phyloP scores from a whole-genome alignment of 2,113 vertebrate genomes.

The Ciconia maguari region DNA sequence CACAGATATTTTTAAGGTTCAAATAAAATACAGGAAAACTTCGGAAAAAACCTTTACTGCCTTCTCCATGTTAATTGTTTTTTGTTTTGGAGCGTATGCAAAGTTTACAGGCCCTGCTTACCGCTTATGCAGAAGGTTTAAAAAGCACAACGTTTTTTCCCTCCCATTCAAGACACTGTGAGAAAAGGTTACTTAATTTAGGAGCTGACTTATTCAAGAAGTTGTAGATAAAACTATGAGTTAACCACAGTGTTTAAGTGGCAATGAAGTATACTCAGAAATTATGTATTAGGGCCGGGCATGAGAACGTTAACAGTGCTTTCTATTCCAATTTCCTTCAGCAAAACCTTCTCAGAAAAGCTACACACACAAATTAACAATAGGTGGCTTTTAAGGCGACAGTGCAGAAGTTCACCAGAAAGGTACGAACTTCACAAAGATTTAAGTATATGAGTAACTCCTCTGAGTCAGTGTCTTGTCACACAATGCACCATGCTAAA shows the following conservation, averaged over 20 bases:
- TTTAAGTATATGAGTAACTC: slow-evolving; percentile 26
- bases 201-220: not conserved
- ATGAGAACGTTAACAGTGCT: not conserved
- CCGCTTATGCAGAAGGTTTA: not conserved
- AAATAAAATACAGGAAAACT: not conserved
- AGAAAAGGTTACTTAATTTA: not conserved
- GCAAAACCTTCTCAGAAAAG: not conserved
- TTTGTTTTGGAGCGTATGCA: not conserved
- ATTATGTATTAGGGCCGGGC: not conserved
- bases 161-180: not conserved
- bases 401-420: not conserved
- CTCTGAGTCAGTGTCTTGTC: slow-evolving; percentile 45
- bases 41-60: not conserved
- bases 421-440: not conserved
- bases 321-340: not conserved
- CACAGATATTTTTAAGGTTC: not conserved
- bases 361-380: not conserved
- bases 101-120: not conserved
- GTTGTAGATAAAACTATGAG: not conserved
- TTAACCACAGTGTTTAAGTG: not conserved
- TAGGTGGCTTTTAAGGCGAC: not conserved
- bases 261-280: not conserved
- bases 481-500: not conserved
- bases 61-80: not conserved
- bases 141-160: not conserved